Conservation (phyloP, 2,888 invertebrate genomes). For the Cosmia trapezina region DNA sequence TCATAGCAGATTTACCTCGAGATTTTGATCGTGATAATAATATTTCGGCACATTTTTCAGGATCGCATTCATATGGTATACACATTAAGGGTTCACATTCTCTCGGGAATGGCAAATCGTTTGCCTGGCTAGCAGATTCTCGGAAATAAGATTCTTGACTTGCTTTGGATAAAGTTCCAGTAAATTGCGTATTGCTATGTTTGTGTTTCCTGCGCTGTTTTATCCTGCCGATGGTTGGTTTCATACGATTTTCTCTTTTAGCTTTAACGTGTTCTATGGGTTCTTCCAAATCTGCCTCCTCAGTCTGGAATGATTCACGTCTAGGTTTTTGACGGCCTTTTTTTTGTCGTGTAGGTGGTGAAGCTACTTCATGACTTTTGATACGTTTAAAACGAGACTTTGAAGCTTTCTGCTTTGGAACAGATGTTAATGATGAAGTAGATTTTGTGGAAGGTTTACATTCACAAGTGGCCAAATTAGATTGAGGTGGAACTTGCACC, state of each 20-base stretch:
- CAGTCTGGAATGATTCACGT: not conserved
- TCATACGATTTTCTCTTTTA: conserved; percentile 21
- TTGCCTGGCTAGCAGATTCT: conserved; percentile 29
- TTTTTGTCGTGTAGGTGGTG: not conserved
- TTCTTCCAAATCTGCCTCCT: conserved; percentile 20
- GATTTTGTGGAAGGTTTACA: conserved; percentile 34
- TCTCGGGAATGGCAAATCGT: conserved; percentile 36
- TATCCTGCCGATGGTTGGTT: not conserved
- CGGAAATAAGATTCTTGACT: conserved; percentile 39
- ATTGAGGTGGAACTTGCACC: conserved; percentile 14
- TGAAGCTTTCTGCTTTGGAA: conserved; percentile 28
- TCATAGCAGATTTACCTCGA: conserved; percentile 15
- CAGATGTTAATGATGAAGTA: conserved; percentile 28
- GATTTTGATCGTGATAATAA: conserved; percentile 43
- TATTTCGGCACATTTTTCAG: conserved; percentile 55
- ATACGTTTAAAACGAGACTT: conserved; percentile 10
- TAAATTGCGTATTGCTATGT: conserved; percentile 12
- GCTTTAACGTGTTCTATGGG: not conserved
- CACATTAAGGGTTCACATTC: conserved; percentile 67
- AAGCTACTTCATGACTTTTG: conserved; percentile 1
- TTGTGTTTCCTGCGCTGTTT: conserved; percentile 18
- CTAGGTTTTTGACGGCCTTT: conserved; percentile 11
- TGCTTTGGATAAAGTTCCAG: not conserved
- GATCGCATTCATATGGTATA: conserved; percentile 65
- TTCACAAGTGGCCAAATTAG: conserved; percentile 15